phyloP scores from a whole-genome alignment of 2,888 invertebrate genomes.

The Eristalis tenax region DNA sequence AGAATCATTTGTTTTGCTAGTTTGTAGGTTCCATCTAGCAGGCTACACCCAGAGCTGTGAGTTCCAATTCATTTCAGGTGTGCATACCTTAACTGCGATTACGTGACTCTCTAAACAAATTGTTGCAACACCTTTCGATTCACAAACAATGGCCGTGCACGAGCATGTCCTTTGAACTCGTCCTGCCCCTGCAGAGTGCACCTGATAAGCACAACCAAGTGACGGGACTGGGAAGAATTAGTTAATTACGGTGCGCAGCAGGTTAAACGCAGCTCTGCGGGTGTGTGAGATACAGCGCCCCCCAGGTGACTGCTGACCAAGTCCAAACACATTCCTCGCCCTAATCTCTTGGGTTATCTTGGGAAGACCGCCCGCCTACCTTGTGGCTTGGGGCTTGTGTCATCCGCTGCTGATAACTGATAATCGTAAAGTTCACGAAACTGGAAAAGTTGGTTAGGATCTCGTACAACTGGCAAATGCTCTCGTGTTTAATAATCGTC shows the following conservation, averaged over 20 bases:
- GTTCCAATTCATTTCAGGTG: constrained; percentile 39
- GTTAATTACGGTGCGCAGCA: constrained; percentile 58
- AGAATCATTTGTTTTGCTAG: constrained; percentile 66
- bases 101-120: constrained; percentile 65
- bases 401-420: constrained; percentile 30
- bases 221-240: constrained; percentile 49
- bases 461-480: constrained; percentile 17
- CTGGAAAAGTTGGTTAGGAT: constrained; percentile 40
- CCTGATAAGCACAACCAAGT: constrained; percentile 29
- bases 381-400: background rate
- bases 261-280: constrained; percentile 10
- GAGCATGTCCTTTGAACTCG: constrained; percentile 57
- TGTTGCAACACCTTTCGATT: constrained; percentile 57
- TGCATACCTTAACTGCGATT: constrained; percentile 34
- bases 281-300: constrained; percentile 17
- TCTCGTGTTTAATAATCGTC: constrained; percentile 47
- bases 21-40: constrained; percentile 44
- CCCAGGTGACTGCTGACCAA: constrained; percentile 46
- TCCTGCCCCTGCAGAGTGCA: background rate
- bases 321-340: background rate
- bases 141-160: constrained; percentile 31
- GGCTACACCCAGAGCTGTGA: constrained; percentile 14
- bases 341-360: constrained; percentile 29
- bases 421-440: constrained; percentile 55
- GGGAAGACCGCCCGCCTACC: background rate